These are phyloP conservation scores for Bubo scandiacus DNA, from an alignment of 2,113 vertebrate genomes.

Conservation along the genomic window DNA sequence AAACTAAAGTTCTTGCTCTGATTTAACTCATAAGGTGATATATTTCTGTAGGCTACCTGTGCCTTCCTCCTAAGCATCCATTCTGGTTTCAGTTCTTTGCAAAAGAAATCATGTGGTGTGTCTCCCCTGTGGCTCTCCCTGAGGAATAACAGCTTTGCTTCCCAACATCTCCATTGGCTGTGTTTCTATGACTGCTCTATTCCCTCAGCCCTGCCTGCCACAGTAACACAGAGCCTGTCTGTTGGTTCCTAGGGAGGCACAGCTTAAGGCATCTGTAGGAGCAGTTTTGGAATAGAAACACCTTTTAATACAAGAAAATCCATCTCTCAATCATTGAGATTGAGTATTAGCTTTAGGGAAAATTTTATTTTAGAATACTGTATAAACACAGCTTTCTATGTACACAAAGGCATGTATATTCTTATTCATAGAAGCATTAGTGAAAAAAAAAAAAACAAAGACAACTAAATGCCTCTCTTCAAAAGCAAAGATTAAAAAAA, in stretches of 20 bases:
- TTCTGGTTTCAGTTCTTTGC: background rate
- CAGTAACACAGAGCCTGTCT: background rate
- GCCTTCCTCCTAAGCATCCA: background rate
- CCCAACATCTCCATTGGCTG: background rate
- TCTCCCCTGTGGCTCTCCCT: background rate
- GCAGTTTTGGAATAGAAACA: background rate
- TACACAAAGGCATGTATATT: background rate
- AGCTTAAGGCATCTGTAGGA: background rate
- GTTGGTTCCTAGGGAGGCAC: background rate
- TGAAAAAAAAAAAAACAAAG: background rate
- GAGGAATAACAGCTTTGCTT: background rate
- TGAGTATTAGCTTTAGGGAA: background rate
- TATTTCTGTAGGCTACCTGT: background rate
- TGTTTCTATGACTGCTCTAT: background rate
- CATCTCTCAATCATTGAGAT: background rate
- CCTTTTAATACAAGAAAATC: background rate
- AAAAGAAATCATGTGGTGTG: background rate
- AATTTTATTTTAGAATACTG: background rate
- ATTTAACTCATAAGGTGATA: background rate
- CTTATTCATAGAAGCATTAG: background rate
- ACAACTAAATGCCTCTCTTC: background rate
- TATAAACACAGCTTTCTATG: background rate
- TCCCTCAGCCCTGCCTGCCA: background rate
- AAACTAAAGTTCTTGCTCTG: background rate
- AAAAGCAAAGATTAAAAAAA: background rate